Percentiles rank a stretch among this genome's conserved stretches.
phyloP scores from a whole-genome alignment of 2,113 vertebrate species.

The Callipepla californica region DNA sequence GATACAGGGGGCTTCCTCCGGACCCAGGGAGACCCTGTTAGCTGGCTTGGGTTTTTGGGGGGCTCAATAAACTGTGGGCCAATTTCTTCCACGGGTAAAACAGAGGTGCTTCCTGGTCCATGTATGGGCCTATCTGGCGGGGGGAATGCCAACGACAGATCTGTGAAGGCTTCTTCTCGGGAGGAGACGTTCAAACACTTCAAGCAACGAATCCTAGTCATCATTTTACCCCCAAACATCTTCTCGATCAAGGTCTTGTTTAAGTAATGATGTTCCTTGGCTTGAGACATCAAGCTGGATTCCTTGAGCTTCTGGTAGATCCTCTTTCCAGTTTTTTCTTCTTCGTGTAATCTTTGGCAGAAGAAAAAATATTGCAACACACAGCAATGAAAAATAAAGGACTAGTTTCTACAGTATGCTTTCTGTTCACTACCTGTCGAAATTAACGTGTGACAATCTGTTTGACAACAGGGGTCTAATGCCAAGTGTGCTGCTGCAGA shows the following conservation, averaged over 20 bases:
- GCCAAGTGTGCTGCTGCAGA: neutral
- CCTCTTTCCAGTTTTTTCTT: conserved; percentile 82
- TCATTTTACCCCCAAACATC: conserved; percentile 88
- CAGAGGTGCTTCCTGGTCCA: neutral
- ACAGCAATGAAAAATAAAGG: neutral
- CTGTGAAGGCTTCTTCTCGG: conserved; percentile 86
- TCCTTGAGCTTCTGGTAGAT: conserved; percentile 82
- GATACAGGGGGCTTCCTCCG: conserved; percentile 44
- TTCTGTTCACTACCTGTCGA: neutral
- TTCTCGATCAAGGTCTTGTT: conserved; percentile 81
- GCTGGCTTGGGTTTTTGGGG: neutral
- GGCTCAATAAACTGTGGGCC: conserved; percentile 10
- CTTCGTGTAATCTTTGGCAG: conserved; percentile 81
- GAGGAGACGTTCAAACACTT: conserved; percentile 83
- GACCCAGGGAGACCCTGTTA: conserved; percentile 37
- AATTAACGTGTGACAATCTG: neutral
- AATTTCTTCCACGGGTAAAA: conserved; percentile 58
- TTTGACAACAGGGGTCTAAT: neutral
- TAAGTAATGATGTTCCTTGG: conserved; percentile 34
- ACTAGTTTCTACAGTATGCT: neutral
- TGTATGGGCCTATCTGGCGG: conserved; percentile 17
- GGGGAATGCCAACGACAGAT: conserved; percentile 85
- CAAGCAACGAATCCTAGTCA: conserved; percentile 83
- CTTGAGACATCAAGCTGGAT: conserved; percentile 63
- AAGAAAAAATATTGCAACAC: neutral